Percentiles rank a stretch among this genome's conserved stretches.
Conservation (phyloP, 1,140 invertebrate genomes). For the Hestina assimilis region DNA sequence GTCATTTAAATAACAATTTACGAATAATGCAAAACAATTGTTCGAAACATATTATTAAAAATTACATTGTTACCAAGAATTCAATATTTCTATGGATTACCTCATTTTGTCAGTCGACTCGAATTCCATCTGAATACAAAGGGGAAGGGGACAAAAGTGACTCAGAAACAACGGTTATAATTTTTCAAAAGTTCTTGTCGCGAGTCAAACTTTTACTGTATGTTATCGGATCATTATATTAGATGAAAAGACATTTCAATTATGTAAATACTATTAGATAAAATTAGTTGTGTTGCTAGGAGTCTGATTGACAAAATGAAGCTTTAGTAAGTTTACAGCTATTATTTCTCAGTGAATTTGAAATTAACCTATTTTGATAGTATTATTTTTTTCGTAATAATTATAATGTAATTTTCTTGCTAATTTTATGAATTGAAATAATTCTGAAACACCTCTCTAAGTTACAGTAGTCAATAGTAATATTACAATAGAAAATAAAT, state of each 20-base stretch:
- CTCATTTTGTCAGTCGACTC: background rate
- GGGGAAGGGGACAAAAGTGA: too few relatives aligned
- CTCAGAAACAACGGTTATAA: too few relatives aligned
- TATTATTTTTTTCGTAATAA: slow-evolving; percentile 8
- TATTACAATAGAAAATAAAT: slow-evolving; percentile 29
- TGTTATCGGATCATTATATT: too few relatives aligned
- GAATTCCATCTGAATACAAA: background rate
- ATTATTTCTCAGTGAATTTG: slow-evolving; percentile 12
- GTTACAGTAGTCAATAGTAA: slow-evolving; percentile 19
- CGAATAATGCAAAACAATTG: background rate
- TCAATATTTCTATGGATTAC: background rate
- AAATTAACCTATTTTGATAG: slow-evolving; percentile 18
- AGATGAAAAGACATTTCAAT: too few relatives aligned
- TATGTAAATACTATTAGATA: too few relatives aligned
- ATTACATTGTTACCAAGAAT: background rate
- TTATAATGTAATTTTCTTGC: slow-evolving; percentile 17
- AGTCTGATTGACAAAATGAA: slow-evolving; percentile 11
- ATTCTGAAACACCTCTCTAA: slow-evolving; percentile 31
- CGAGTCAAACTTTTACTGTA: too few relatives aligned
- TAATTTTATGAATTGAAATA: slow-evolving; percentile 20
- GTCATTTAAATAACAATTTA: background rate
- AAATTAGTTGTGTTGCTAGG: too few relatives aligned
- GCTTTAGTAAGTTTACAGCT: background rate
- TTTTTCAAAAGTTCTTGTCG: too few relatives aligned
- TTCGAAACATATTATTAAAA: background rate